phyloP scores from a whole-genome alignment of 1,140 invertebrate genomes.

The Drosophila azteca region DNA sequence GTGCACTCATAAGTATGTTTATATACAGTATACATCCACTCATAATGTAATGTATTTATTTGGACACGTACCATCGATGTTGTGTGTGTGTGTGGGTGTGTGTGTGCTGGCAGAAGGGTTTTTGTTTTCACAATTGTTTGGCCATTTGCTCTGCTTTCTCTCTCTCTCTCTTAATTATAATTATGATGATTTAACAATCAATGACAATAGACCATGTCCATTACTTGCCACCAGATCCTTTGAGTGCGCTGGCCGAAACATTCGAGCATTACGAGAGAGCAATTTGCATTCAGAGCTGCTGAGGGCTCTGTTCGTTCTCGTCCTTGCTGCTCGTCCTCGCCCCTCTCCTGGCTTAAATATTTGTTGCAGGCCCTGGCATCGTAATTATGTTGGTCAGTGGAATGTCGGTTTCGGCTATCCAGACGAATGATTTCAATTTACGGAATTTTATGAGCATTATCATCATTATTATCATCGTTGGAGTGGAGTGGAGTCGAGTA shows the following conservation, averaged over 20 bases:
- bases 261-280: slow-evolving; percentile 1
- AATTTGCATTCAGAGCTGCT: slow-evolving; percentile 3
- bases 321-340: no score
- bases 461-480: no score
- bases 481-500: no score
- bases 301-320: no score
- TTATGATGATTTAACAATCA: slow-evolving; percentile 49
- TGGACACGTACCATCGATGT: slow-evolving; percentile 29
- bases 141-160: slow-evolving; percentile 28
- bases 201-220: slow-evolving; percentile 36
- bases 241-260: slow-evolving; percentile 17
- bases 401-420: no score
- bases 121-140: slow-evolving; percentile 46
- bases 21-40: no score
- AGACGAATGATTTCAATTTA: no score
- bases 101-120: slow-evolving; percentile 30
- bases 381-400: no score
- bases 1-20: neutral
- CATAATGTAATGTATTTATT: no score
- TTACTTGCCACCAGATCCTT: slow-evolving; percentile 14
- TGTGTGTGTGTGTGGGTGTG: neutral
- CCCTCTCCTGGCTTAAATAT: no score
- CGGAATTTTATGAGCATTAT: no score
- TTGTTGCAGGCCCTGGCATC: no score
- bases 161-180: slow-evolving; percentile 35